Base-by-base conservation (phyloP, 1,140 invertebrate species). In the Brachionus asplanchnoidis region DNA sequence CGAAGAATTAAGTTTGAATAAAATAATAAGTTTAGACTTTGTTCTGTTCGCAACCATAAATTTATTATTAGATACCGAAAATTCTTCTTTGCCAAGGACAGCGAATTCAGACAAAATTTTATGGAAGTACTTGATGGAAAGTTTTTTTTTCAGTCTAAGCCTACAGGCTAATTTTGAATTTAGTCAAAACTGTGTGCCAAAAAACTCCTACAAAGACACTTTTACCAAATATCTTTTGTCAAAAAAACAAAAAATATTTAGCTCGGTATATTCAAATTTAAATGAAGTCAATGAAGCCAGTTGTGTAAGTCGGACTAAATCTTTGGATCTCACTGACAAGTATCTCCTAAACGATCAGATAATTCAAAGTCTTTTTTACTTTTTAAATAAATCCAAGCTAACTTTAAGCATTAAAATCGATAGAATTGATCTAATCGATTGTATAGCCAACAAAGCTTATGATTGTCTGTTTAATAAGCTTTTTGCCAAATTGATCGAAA, bases 191-290 rank as follows among this genome's bases (percentile, higher is more conserved):
- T 32, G 50, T 20, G 20, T 60, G 11, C 4, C 26, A 14, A 60
- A 60, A 65, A 65, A 32, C 44, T 50, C 77, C 7, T 32, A 28
- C 40, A 65, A 78, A 26, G 40, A 46, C 17, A 65, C n/a, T 9
- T 28, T 68, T 65, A 68, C 28, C 12, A 68, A 36, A 68, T 60
- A 14, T 20, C 8, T 68, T 65, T 44, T 60, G 12, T 14, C 20
- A 14, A 82, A 82, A 82, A 68, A 82, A 28, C 53, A 82, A 68
- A 82, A 68, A 65, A 2, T 82, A 68, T 82, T 82, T 46, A 14
- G 40, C 8, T 82, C 79, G 20, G 79, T 82, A 9, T 40, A 65
- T 46, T 82, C 79, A 42, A 82, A 82, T 82, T 28, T 82, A 32
- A 68, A 68, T 56, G 79, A 82, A 14, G 11, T 14, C 9, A 46